Evolutionary conservation across 2,113 vertebrate genomes (phyloP).

Genomic region (Leptobrachium leishanense): DNA sequence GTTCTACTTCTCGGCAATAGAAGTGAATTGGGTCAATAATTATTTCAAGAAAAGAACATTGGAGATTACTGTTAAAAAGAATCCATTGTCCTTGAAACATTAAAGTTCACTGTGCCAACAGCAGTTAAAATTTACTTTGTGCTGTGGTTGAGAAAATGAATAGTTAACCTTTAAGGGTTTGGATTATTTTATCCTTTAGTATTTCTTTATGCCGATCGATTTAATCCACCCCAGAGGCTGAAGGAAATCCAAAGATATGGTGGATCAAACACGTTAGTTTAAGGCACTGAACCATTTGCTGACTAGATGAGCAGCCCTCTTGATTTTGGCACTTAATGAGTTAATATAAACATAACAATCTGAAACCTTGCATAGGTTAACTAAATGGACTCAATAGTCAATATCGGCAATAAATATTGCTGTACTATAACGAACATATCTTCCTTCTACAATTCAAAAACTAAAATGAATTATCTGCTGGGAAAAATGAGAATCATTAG

Average conservation of each 20-base stretch:
- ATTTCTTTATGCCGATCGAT: background rate
- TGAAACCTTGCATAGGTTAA: too few species aligned
- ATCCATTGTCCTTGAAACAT: conserved; percentile 7
- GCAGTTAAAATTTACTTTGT: conserved; percentile 7
- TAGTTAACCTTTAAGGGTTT: conserved; percentile 24
- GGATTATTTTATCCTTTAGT: conserved; percentile 28
- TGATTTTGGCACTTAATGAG: too few species aligned
- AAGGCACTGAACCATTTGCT: too few species aligned
- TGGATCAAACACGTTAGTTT: too few species aligned
- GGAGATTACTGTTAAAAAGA: conserved; percentile 13
- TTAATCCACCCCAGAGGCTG: too few species aligned
- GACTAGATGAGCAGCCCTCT: too few species aligned
- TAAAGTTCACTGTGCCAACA: conserved; percentile 19
- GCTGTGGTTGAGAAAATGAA: conserved; percentile 28
- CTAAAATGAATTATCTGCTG: background rate
- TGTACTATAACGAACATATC: background rate
- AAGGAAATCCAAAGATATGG: too few species aligned
- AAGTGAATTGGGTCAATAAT: conserved; percentile 14
- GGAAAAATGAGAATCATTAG: background rate
- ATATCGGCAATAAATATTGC: too few species aligned
- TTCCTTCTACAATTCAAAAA: background rate
- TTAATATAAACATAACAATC: too few species aligned
- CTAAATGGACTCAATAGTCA: too few species aligned
- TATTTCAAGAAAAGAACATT: conserved; percentile 9
- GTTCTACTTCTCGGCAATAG: background rate